Base-by-base conservation (phyloP, 2,797 vertebrate species). In the Amniataba percoides region DNA sequence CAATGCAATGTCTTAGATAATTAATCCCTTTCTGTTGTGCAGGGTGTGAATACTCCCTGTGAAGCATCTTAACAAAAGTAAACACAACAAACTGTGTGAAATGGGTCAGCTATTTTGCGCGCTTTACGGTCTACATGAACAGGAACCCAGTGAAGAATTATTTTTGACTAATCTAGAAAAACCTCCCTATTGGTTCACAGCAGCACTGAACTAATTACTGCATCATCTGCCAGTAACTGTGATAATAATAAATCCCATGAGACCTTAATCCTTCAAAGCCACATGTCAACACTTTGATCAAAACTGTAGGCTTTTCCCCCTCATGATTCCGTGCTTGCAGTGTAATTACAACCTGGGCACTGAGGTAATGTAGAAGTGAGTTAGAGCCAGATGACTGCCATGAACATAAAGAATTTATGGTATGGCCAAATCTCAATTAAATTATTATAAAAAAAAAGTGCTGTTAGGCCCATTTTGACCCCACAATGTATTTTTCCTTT, bases 41-140 rank as follows among this genome's bases (percentile, higher is more conserved):
- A 1, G 21, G 31, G 14, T 5, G 1, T 8, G 19, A 57, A 34
- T 15, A 9, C 53, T 58, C 42, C 39, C 81, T 21, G 1, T 7
- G 36, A 46, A 70, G 69, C 64, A 10, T 69, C 63, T 63, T n/a
- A 70, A 70, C 69, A 66, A 77, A 63, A 45, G 48, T 18, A 19
- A 61, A 70, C n/a, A 10, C 48, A 27, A 59, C 65, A 66, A 84
- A 61, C 63, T 21, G 18, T 18, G 55, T 40, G 70, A 84, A 84
- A 60, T 84, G 78, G 78, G 82, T 81, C 77, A 65, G 73, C 76
- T n/a, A 40, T 51, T 71, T 21, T 8, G 45, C 58, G 23, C 5
- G 0, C 49, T 68, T 74, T 56, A 52, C 1, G 39, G 65, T 51
- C 75, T 49, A 61, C 61, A 71, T 46, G 69, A 42, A 57, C 48